Evolutionary conservation across 2,888 invertebrate genomes (phyloP).

Genomic region (Ditylenchus weischeri): DNA sequence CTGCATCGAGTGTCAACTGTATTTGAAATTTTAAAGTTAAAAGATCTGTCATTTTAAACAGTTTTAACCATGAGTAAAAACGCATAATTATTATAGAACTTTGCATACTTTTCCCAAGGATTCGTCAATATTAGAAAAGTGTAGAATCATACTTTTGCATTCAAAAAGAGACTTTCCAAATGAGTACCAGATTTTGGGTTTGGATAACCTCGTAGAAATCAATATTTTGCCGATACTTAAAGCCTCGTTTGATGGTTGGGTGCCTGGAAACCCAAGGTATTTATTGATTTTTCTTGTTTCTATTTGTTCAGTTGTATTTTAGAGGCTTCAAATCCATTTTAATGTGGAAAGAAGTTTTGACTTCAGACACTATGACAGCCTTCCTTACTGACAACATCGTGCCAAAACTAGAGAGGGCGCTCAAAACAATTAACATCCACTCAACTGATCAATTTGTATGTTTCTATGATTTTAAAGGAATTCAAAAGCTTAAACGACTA

Average conservation of each 20-base stretch:
- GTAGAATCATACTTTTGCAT: constrained; percentile 66
- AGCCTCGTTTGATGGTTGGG: constrained; percentile 74
- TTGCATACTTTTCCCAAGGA: not conserved
- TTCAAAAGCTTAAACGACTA: too few species aligned
- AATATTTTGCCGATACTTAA: constrained; percentile 80
- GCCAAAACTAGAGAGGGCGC: constrained; percentile 73
- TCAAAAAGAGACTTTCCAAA: constrained; percentile 67
- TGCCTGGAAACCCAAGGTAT: constrained; percentile 74
- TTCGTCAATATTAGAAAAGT: constrained; percentile 62
- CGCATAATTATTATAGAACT: not conserved
- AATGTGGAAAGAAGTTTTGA: constrained; percentile 81
- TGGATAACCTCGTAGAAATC: constrained; percentile 78
- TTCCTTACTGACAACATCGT: constrained; percentile 82
- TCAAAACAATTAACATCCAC: constrained; percentile 22
- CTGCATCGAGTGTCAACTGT: too few species aligned
- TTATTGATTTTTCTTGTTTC: too few species aligned
- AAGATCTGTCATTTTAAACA: too few species aligned
- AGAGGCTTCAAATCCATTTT: constrained; percentile 85
- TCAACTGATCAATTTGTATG: constrained; percentile 21
- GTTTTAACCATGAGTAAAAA: constrained; percentile 3
- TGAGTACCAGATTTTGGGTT: constrained; percentile 75
- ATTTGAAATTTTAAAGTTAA: too few species aligned
- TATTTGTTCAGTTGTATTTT: constrained; percentile 10
- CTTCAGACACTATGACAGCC: constrained; percentile 73
- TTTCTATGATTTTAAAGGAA: not conserved